These are phyloP conservation scores for Dunckerocampus dactyliophorus DNA, from an alignment of 2,113 vertebrate species.

Conservation along the genomic window DNA sequence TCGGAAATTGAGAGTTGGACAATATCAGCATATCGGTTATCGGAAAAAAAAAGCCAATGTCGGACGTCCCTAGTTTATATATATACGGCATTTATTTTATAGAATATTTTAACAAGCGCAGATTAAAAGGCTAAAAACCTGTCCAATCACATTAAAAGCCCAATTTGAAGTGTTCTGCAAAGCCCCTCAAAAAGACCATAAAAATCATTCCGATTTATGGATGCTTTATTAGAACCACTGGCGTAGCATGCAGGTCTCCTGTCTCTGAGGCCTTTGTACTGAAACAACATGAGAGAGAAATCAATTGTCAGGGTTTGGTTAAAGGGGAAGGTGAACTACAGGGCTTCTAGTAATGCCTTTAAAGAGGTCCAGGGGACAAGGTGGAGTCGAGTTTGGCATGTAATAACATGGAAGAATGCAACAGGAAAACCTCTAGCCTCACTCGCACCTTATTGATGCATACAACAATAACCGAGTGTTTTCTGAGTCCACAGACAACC, in stretches of 20 bases:
- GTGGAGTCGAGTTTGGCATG: constrained; percentile 14
- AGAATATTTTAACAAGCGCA: constrained; percentile 19
- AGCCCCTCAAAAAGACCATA: constrained; percentile 31
- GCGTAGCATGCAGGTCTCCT: constrained; percentile 32
- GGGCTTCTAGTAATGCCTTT: constrained; percentile 24
- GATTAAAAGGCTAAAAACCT: constrained; percentile 24
- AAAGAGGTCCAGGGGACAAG: constrained; percentile 11
- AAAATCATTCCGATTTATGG: constrained; percentile 36
- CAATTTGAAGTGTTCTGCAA: constrained; percentile 34
- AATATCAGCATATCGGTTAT: too few species aligned
- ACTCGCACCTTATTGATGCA: constrained; percentile 32
- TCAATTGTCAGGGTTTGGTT: constrained; percentile 46
- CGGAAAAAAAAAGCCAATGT: too few species aligned
- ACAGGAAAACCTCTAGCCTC: constrained; percentile 32
- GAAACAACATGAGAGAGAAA: constrained; percentile 36
- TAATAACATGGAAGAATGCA: constrained; percentile 4
- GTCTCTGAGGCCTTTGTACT: constrained; percentile 28
- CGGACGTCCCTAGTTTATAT: too few species aligned
- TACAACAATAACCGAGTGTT: constrained; percentile 32
- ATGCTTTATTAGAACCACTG: constrained; percentile 26
- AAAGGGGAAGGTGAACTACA: constrained; percentile 42
- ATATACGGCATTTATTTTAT: constrained; percentile 1
- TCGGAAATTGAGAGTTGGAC: too few species aligned
- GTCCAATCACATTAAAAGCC: constrained; percentile 49
- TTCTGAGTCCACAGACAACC: constrained; percentile 22